Base-by-base conservation (phyloP, 2,113 vertebrate species). In the Eptatretus burgeri region DNA sequence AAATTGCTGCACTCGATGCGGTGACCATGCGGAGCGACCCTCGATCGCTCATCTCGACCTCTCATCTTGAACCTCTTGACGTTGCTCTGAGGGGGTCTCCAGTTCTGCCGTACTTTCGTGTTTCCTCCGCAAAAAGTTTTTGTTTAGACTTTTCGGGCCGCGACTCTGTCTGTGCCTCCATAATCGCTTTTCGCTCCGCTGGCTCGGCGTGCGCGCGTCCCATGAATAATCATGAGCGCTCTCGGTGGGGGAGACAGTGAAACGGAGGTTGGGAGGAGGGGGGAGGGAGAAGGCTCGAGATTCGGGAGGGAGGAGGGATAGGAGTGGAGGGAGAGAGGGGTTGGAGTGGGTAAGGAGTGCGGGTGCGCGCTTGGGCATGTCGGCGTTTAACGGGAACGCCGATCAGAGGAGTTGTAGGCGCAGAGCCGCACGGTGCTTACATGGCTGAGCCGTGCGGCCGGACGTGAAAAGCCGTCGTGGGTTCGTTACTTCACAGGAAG, bases 391-490 rank as follows among this genome's bases (percentile, higher is more conserved):
- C 52, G n/a, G 53, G 27, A 60, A 19, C n/a, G 16, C 64, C 62
- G 41, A 50, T 18, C 18, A 14, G 14, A 56, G 52, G 62, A 60
- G 64, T 60, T 62, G 52, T 52, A 17, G 20, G 51, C 49, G 64
- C 56, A 50, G 64, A 60, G 9, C 50, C 62, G 27, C 56, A 65
- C 41, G 50, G 64, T 11, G 62, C 41, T 13, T 60, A 65, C 49
- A 65, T 52, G 14, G 64, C 64, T 60, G 27, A 41, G 27, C 27
- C 27, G 27, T 41, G 27, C 27, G 27, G 27, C 27, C 27, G 27
- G 27, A 41, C 27, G 27, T 41, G 27, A 41, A 7, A 41, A 7
- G 27, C 27, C 27, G 27, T 7, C 27, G 7, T 41, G 3, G 27
- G 27, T 41, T 5, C 53, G 9, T 19, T 9, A 16, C 53, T 60